Percentiles rank a stretch among this genome's conserved stretches.
These are phyloP conservation scores for Australoheros scitulus DNA, from an alignment of 2,113 vertebrate species.

Conservation along the genomic window DNA sequence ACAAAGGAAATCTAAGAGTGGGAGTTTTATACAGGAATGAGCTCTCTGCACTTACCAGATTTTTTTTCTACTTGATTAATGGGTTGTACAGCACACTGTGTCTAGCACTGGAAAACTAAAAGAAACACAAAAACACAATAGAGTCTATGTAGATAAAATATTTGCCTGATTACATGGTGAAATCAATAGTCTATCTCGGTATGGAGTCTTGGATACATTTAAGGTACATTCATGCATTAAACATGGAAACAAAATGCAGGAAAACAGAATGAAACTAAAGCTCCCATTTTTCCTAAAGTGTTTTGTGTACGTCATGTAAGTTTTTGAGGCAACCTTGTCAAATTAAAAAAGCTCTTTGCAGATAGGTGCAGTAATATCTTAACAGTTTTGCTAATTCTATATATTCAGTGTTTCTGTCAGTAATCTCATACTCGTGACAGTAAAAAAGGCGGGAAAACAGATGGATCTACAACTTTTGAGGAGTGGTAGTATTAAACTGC, in stretches of 20 bases:
- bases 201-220: neutral
- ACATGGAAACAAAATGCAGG: neutral
- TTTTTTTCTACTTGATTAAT: slow-evolving; percentile 18
- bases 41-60: neutral
- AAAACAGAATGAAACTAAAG: neutral
- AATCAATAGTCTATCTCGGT: slow-evolving; percentile 15
- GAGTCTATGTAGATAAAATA: neutral
- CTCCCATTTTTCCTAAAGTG: neutral
- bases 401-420: too few species aligned
- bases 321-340: neutral
- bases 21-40: neutral
- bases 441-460: too few species aligned
- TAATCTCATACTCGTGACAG: too few species aligned
- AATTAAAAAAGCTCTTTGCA: neutral
- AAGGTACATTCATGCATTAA: neutral
- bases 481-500: neutral
- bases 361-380: neutral
- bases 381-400: too few species aligned
- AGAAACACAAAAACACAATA: neutral
- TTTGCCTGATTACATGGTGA: neutral
- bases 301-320: neutral
- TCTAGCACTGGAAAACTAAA: neutral
- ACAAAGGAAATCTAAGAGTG: slow-evolving; percentile 20
- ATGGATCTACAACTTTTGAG: neutral
- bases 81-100: neutral